Evolutionary conservation across 2,113 vertebrate genomes (phyloP), one percentile per base, ranked within the genome.

Genomic region (Elachura formosa): DNA sequence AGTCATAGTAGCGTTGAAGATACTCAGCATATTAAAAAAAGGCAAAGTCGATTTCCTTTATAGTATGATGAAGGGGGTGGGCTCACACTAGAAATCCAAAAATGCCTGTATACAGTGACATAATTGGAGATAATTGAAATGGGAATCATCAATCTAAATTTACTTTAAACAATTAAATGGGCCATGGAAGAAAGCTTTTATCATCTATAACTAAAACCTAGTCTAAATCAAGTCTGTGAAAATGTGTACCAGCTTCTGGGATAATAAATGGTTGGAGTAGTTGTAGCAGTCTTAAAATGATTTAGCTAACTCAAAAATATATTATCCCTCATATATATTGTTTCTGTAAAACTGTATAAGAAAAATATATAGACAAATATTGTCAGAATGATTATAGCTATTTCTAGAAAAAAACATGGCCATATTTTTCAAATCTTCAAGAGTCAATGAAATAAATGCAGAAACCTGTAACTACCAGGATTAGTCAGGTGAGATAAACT

Each of bases 31-130:
- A 49, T 9, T 26, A 34, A 61, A 74, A 62, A 40, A 48, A 20
- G 10, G 6, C 26, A 69, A 56, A 66, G 11, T 3, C 36, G 25
- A 52, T 10, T 12, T 75, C 13, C 0, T 0, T 3, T 61, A 22
- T 33, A 78, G n/a, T 13, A 9, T 23, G 36, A 14, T 45, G 11
- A 79, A 75, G 9, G 3, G 7, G 8, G 19, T 51, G 5, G 18
- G 6, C 15, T 84, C 10, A 28, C 29, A 52, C 4, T 28, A 78
- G 76, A 74, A 90, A 82, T 63, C 14, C 2, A 23, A 38, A 91
- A 69, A 14, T 40, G 19, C 6, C n/a, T 72, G 10, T 46, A 8
- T 90, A 26, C 43, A 71, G 48, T 63, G 15, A 34, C 20, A 52
- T 5, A 5, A n/a, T n/a, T n/a, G 33, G 2, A 81, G 22, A 7